Conservation (phyloP, 2,113 vertebrate genomes). For the Microtus montanus region DNA sequence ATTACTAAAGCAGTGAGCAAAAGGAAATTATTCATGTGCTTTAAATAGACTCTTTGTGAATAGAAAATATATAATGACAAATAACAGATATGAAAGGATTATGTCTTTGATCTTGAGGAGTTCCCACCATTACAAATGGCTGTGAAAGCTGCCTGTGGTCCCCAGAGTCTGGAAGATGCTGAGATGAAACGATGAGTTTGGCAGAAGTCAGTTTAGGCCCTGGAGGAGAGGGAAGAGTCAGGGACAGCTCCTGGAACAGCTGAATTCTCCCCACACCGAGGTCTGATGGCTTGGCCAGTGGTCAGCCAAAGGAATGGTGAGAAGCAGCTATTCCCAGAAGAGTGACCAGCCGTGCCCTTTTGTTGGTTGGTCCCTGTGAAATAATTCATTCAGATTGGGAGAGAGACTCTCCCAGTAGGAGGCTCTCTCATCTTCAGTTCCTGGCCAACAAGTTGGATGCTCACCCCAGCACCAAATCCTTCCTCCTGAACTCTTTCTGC, state of each 20-base stretch:
- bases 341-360: neutral
- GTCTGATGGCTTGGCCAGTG: neutral
- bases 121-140: neutral
- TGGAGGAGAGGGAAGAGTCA: neutral
- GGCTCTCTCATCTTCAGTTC: neutral
- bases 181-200: neutral
- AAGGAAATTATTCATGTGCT: conserved; percentile 6
- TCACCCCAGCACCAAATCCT: neutral
- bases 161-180: neutral
- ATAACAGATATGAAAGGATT: neutral
- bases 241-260: neutral
- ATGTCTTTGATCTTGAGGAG: neutral
- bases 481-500: conserved; percentile 10
- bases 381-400: neutral
- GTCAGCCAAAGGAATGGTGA: neutral
- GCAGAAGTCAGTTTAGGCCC: neutral
- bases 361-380: neutral
- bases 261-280: neutral
- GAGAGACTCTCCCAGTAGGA: neutral
- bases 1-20: neutral
- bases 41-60: conserved; percentile 40
- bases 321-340: neutral
- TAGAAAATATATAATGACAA: conserved; percentile 33
- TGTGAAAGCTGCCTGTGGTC: neutral
- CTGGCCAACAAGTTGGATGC: neutral